Evolutionary conservation across 2,888 invertebrate genomes (phyloP).

Genomic region (Mesopsocus fuscifrons): DNA sequence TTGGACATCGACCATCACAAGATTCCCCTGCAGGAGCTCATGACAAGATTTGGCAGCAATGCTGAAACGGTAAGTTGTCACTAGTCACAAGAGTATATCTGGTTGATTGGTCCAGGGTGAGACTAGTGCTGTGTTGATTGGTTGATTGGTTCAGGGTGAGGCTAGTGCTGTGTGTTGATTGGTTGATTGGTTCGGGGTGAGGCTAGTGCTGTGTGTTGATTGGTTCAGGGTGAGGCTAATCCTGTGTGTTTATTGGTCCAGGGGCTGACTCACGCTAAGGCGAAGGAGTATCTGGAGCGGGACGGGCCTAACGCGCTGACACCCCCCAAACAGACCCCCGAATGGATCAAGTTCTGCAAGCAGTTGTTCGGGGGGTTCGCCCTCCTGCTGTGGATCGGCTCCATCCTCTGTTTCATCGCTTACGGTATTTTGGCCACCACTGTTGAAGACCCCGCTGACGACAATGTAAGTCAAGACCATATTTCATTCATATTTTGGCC

Average conservation of each 20-base stretch:
- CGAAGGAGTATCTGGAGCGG: conserved; percentile 32
- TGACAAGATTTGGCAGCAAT: conserved; percentile 24
- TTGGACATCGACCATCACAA: conserved; percentile 35
- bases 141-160: no score
- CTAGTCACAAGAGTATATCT: background rate
- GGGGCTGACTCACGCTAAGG: conserved; percentile 41
- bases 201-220: no score
- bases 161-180: no score
- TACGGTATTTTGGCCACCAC: conserved; percentile 27
- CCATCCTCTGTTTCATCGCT: conserved; percentile 46
- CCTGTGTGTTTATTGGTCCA: conserved; percentile 14
- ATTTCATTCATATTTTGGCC: no score
- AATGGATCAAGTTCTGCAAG: conserved; percentile 44
- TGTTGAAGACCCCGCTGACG: conserved; percentile 31
- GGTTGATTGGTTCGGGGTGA: no score
- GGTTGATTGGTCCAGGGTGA: no score
- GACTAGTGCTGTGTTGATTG: no score
- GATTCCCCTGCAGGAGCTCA: conserved; percentile 26
- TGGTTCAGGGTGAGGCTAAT: no score
- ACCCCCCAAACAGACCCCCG: conserved; percentile 50
- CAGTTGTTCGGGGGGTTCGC: conserved; percentile 55
- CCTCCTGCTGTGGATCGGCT: conserved; percentile 57
- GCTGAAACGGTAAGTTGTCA: conserved; percentile 17
- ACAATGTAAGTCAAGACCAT: conserved; percentile 39
- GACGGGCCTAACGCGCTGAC: conserved; percentile 54